Conservation (phyloP, 2,888 invertebrate genomes). For the Heteropelma amictum region DNA sequence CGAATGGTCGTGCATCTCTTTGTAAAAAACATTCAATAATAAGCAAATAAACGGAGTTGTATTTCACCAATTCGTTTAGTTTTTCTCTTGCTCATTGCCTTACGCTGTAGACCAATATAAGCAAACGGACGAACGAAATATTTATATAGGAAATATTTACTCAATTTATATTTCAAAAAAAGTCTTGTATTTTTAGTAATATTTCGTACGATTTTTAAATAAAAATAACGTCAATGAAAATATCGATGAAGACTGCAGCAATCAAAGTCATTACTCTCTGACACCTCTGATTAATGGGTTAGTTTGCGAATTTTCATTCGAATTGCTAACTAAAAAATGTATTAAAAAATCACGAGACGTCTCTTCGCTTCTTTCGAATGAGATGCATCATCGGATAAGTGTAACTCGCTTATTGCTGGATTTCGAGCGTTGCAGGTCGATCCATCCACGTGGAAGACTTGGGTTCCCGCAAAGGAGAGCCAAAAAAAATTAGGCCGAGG, state of each 20-base stretch:
- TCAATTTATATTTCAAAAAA: too few relatives aligned
- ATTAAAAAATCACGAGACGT: conserved; percentile 71
- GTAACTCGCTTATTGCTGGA: conserved; percentile 52
- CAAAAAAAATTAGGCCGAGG: conserved; percentile 53
- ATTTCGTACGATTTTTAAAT: not conserved
- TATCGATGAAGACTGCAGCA: too few relatives aligned
- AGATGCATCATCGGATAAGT: conserved; percentile 53
- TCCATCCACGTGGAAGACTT: conserved; percentile 51
- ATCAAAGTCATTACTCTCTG: too few relatives aligned
- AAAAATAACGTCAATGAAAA: conserved; percentile 53
- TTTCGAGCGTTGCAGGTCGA: conserved; percentile 11
- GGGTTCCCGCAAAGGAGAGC: conserved; percentile 44
- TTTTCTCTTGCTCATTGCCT: too few relatives aligned
- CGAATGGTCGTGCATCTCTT: conserved; percentile 52
- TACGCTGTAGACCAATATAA: too few relatives aligned
- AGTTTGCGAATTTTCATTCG: conserved; percentile 40
- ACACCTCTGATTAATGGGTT: too few relatives aligned
- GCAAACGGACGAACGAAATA: too few relatives aligned
- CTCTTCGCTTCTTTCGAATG: conserved; percentile 60
- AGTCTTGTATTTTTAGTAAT: too few relatives aligned
- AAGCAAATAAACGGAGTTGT: too few relatives aligned
- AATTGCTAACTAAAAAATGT: conserved; percentile 65
- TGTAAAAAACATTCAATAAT: not conserved
- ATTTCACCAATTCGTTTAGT: too few relatives aligned
- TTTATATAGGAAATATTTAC: too few relatives aligned